A percentile compares a stretch with the other conserved stretches of the same genome.
These are phyloP conservation scores for Euspilapteryx auroguttella DNA, from an alignment of 2,888 invertebrate species.

Conservation along the genomic window DNA sequence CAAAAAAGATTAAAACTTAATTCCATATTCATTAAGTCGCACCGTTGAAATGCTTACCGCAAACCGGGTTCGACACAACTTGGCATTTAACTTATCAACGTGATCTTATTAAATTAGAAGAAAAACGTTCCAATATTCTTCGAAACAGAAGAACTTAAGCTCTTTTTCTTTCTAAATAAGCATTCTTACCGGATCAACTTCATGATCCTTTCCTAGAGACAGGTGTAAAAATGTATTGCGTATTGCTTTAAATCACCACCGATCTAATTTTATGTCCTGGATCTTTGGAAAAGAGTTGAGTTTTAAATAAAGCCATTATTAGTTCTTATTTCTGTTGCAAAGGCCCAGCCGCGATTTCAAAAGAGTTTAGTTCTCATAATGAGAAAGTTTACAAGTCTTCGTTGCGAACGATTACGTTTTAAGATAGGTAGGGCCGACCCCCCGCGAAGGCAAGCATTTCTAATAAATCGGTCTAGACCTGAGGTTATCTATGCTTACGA, in stretches of 20 bases:
- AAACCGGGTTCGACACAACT: too few species aligned
- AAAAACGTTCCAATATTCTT: conserved; percentile 25
- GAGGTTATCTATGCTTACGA: conserved; percentile 22
- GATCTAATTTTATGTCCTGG: background rate
- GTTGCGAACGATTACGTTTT: too few species aligned
- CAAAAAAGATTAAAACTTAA: too few species aligned
- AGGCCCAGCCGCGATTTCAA: too few species aligned
- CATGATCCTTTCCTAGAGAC: conserved; percentile 35
- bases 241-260: conserved; percentile 4
- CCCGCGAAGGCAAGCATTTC: conserved; percentile 19
- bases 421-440: conserved; percentile 10
- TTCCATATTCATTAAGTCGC: too few species aligned
- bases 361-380: too few species aligned
- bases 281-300: conserved; percentile 10
- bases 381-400: too few species aligned
- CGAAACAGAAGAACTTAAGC: conserved; percentile 21
- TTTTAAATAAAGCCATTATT: conserved; percentile 15
- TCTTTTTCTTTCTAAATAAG: conserved; percentile 17
- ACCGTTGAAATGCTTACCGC: too few species aligned
- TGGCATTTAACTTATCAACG: conserved; percentile 42
- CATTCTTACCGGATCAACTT: conserved; percentile 37
- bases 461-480: conserved; percentile 17
- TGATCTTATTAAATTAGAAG: conserved; percentile 34
- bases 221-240: conserved; percentile 24
- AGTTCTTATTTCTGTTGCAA: too few species aligned